phyloP scores from a whole-genome alignment of 1,140 invertebrate species.

The Eupristina koningsbergeri region DNA sequence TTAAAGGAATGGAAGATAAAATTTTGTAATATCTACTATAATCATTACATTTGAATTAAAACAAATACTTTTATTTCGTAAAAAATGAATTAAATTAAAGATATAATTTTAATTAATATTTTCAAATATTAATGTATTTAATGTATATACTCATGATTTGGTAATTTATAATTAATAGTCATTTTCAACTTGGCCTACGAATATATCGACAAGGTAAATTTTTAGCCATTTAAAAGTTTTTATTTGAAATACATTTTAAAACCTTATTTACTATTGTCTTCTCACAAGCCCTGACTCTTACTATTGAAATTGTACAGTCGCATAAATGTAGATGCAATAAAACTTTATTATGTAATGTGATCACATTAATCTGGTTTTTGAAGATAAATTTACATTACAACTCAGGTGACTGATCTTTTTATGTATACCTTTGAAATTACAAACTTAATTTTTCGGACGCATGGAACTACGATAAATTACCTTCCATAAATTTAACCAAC shows the following conservation, averaged over 20 bases:
- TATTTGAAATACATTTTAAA: slow-evolving; percentile 5
- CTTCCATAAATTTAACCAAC: slow-evolving; percentile 7
- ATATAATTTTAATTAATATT: too few species aligned
- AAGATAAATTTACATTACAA: background rate
- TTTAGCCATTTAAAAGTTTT: slow-evolving; percentile 17
- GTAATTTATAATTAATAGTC: too few species aligned
- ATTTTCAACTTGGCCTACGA: background rate
- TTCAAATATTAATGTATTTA: too few species aligned
- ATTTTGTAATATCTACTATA: too few species aligned
- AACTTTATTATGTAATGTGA: background rate
- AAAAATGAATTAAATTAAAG: too few species aligned
- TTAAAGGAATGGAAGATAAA: too few species aligned
- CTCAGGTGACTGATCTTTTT: background rate
- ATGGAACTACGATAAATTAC: background rate
- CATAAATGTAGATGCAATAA: background rate
- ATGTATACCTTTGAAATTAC: too few species aligned
- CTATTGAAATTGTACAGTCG: background rate
- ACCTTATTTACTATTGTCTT: background rate
- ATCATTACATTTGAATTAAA: too few species aligned
- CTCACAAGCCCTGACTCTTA: background rate
- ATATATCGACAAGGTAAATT: slow-evolving; percentile 20
- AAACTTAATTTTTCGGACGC: background rate
- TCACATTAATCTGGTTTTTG: background rate
- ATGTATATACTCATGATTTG: too few species aligned
- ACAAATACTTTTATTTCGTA: too few species aligned